These are phyloP conservation scores for Scaeva pyrastri DNA, from an alignment of 2,888 invertebrate genomes.

Conservation along the genomic window DNA sequence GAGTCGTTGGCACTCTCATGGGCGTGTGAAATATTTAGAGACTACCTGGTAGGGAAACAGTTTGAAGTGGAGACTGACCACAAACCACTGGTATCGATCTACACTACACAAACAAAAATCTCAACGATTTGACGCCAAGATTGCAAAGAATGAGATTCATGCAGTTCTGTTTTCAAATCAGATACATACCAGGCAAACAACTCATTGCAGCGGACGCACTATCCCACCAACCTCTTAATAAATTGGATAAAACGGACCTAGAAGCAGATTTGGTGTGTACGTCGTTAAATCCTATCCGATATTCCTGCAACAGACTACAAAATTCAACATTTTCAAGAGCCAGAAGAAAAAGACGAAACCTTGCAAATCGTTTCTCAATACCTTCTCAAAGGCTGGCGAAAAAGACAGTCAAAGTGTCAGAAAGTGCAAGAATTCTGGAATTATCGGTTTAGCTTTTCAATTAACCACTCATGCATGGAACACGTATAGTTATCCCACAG, in stretches of 20 bases:
- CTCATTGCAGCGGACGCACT: constrained; percentile 37
- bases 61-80: constrained; percentile 78
- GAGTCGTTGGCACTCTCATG: constrained; percentile 42
- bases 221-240: constrained; percentile 27
- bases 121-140: constrained; percentile 27
- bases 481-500: constrained; percentile 29
- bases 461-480: constrained; percentile 37
- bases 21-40: constrained; percentile 78
- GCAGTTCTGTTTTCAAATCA: constrained; percentile 33
- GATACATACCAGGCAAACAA: constrained; percentile 37
- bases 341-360: constrained; percentile 34
- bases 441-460: constrained; percentile 24
- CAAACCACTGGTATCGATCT: constrained; percentile 39
- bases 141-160: constrained; percentile 30
- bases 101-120: constrained; percentile 25
- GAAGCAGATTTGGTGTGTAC: constrained; percentile 33
- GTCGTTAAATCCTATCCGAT: constrained; percentile 29
- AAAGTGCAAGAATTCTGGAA: constrained; percentile 37
- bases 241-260: constrained; percentile 37
- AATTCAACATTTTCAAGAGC: constrained; percentile 19
- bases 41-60: constrained; percentile 80
- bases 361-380: constrained; percentile 22
- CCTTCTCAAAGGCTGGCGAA: constrained; percentile 29
- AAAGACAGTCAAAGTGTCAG: constrained; percentile 27
- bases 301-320: constrained; percentile 29